Conservation (phyloP, 2,113 vertebrate genomes). For the Alosa alosa region DNA sequence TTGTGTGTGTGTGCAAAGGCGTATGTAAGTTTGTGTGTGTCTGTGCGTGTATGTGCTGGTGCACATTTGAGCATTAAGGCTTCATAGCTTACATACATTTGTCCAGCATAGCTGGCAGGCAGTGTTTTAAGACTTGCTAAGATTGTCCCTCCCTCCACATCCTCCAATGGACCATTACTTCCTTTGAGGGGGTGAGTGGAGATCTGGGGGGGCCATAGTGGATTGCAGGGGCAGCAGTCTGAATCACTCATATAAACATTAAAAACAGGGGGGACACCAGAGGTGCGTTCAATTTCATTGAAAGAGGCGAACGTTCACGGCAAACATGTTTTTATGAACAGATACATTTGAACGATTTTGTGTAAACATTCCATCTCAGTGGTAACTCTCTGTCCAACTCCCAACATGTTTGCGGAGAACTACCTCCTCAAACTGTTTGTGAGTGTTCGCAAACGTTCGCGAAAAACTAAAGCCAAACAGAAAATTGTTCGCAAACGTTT, state of each 20-base stretch:
- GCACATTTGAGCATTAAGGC: conserved; percentile 1
- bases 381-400: too few relatives aligned
- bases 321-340: too few relatives aligned
- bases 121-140: not conserved
- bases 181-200: not conserved
- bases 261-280: not conserved
- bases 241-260: not conserved
- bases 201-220: not conserved
- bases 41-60: not conserved
- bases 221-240: not conserved
- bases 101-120: not conserved
- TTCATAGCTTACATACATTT: not conserved
- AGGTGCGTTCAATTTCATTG: too few relatives aligned
- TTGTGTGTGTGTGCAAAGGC: not conserved
- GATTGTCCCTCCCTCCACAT: not conserved
- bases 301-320: too few relatives aligned
- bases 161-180: not conserved
- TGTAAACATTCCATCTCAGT: too few relatives aligned
- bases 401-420: too few relatives aligned
- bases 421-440: too few relatives aligned
- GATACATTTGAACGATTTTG: too few relatives aligned
- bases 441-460: too few relatives aligned
- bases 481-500: too few relatives aligned
- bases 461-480: too few relatives aligned
- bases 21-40: conserved; percentile 3